Percentiles rank a stretch among this genome's conserved stretches.
Evolutionary conservation across 2,888 invertebrate species (phyloP).

Genomic region (Nomada fabriciana): DNA sequence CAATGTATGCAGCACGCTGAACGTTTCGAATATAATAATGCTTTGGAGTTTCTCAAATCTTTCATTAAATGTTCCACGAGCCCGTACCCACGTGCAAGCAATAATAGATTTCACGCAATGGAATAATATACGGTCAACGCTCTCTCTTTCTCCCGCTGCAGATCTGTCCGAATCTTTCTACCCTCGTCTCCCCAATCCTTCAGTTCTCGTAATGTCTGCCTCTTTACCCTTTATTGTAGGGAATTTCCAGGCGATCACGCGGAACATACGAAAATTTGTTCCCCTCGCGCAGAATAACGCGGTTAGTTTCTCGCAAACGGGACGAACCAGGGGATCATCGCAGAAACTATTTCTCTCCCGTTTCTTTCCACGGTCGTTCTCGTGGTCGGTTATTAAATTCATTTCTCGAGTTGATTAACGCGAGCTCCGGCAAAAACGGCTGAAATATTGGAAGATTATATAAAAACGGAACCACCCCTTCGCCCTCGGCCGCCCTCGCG

Average conservation of each 20-base stretch:
- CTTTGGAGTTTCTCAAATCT: no score
- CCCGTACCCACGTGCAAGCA: no score
- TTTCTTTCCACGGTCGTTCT: slow-evolving; percentile 31
- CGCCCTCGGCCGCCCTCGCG: slow-evolving; percentile 40
- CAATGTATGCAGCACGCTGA: no score
- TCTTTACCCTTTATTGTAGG: no score
- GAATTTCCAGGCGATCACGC: not conserved
- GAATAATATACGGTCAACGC: no score
- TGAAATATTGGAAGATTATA: slow-evolving; percentile 74
- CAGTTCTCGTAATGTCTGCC: not conserved
- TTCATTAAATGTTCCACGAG: no score
- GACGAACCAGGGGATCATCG: slow-evolving; percentile 31
- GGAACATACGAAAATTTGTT: slow-evolving; percentile 18
- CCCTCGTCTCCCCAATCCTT: no score
- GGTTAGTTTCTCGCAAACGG: slow-evolving; percentile 34
- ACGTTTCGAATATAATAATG: no score
- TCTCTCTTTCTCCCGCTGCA: not conserved
- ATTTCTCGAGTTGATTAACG: slow-evolving; percentile 77
- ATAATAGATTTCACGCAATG: no score
- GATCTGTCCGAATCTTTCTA: no score
- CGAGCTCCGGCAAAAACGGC: slow-evolving; percentile 64
- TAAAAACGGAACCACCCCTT: slow-evolving; percentile 70
- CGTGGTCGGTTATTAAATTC: slow-evolving; percentile 76
- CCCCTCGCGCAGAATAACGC: not conserved
- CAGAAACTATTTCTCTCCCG: slow-evolving; percentile 27